Percentiles rank a stretch among this genome's conserved stretches.
phyloP scores from a whole-genome alignment of 92 coral and sea anemone species.

The Bergia puertoricense region DNA sequence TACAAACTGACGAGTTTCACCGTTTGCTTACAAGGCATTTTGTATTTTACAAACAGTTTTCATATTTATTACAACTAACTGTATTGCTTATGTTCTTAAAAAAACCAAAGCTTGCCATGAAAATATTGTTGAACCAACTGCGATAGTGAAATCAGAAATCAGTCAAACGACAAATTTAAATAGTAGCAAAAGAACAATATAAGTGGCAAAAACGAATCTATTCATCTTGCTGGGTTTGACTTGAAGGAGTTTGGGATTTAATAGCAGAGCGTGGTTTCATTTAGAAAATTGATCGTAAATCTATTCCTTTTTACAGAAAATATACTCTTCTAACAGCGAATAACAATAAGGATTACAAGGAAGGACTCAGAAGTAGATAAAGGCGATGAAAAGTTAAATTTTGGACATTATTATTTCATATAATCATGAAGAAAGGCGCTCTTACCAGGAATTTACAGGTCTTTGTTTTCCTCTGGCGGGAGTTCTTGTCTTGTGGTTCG shows the following conservation, averaged over 20 bases:
- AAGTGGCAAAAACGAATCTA: neutral
- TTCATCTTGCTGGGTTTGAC: neutral
- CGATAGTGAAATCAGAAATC: no score
- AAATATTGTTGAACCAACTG: neutral
- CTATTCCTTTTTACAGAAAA: neutral
- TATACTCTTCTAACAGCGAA: neutral
- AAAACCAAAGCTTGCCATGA: neutral
- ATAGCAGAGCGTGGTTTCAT: neutral
- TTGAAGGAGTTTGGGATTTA: neutral
- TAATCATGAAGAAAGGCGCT: neutral
- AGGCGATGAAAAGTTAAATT: neutral
- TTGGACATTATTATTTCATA: neutral
- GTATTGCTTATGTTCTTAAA: neutral
- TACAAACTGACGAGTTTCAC: neutral
- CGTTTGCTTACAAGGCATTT: neutral
- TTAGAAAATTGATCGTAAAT: neutral
- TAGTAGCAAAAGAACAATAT: neutral
- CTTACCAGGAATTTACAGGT: neutral
- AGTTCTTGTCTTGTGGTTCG: neutral
- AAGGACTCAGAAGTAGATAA: neutral
- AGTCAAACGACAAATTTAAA: neutral
- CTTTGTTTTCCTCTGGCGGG: neutral
- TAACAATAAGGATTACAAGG: neutral
- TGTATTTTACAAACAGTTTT: neutral
- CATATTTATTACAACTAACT: no score